Base-by-base conservation (phyloP, 1,140 invertebrate genomes). In the Uloborus diversus region DNA sequence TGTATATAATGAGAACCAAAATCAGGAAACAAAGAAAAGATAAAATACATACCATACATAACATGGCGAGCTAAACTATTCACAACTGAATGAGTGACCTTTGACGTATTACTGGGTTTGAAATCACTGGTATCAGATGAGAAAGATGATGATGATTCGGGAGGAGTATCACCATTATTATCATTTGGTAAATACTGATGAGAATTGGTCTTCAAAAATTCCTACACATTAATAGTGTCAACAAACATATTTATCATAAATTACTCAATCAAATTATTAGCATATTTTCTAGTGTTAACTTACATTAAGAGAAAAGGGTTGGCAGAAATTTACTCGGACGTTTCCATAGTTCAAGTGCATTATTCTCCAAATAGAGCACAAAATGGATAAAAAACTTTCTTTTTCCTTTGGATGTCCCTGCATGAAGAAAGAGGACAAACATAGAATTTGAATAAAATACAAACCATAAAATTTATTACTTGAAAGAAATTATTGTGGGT, bases 281-380 rank as follows among this genome's bases (percentile, higher is more conserved):
- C n/a, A n/a, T n/a, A n/a, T n/a, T n/a, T n/a, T n/a, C n/a, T n/a
- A n/a, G n/a, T n/a, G n/a, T n/a, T 17, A 69, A 66, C 61, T 59
- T 13, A 82, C 83, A 86, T 91, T 92, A 20, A 98, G 87, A 1
- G 95, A 97, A 85, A 97, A 96, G 0, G 96, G 96, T 84, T 96
- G 92, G 82, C 94, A 94, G 85, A 98, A 95, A 85, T 98, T 95
- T 32, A 98, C 91, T 82, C 96, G 90, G 70, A 97, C 93, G 82
- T 92, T 92, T 5, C 96, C 96, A 86, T 95, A 97, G 84, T 93
- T 93, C 17, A 93, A 92, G 71, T 91, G 93, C 1, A 97, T 85
- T 0, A 93, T 92, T 59, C 91, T 89, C 91, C 94, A 95, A 66
- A 98, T 94, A 0, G 91, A 93, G 57, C 90, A 89, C 1, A 96